A percentile compares a stretch with the other conserved stretches of the same genome.
Conservation (phyloP, 2,113 vertebrate genomes). For the Notechis scutatus region DNA sequence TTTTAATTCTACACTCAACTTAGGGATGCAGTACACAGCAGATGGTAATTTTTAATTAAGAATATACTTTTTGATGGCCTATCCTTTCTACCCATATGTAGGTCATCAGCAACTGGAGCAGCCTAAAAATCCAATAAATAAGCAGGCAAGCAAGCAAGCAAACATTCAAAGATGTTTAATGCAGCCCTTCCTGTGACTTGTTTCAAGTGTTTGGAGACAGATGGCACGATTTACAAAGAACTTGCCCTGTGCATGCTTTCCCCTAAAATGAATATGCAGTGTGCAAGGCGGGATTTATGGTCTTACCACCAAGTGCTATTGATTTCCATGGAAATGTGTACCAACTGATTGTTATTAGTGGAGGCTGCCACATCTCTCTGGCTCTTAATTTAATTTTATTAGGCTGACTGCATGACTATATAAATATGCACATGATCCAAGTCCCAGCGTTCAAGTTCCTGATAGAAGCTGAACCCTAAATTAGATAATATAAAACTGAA, state of each 20-base stretch:
- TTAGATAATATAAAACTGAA: not conserved
- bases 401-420: not conserved
- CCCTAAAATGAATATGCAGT: not conserved
- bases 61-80: not conserved
- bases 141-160: not conserved
- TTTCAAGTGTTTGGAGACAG: not conserved
- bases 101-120: not conserved
- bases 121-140: not conserved
- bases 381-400: not conserved
- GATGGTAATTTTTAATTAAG: not conserved
- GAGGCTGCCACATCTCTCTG: not conserved
- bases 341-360: not conserved
- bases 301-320: not conserved
- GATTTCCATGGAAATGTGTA: not conserved
- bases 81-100: not conserved
- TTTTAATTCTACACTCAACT: not conserved
- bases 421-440: not conserved
- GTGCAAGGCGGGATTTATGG: not conserved
- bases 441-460: not conserved
- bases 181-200: not conserved
- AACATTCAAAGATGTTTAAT: not conserved
- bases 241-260: not conserved
- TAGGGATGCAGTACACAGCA: not conserved
- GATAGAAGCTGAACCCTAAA: not conserved
- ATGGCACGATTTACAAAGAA: not conserved